Evolutionary conservation across 2,888 invertebrate species (phyloP), one percentile per base, ranked within the genome.

Genomic region (Toxonevra muliebris): DNA sequence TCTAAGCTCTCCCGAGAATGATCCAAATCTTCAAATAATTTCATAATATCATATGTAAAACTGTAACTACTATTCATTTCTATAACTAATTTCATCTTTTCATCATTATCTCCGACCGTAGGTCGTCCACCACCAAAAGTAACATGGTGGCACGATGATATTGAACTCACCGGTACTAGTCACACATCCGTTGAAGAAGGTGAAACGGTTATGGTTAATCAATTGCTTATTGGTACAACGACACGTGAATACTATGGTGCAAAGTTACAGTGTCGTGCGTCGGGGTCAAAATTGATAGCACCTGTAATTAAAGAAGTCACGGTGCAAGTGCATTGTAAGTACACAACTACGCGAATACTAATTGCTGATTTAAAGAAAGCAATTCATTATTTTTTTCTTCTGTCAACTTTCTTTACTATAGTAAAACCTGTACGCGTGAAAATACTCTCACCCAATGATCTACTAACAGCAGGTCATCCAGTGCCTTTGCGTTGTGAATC

Each of bases 101-200:
- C 0, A 61, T 43, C n/a, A 20, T n/a, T n/a, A n/a, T 19, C 30
- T 52, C 54, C 42, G 2, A 65, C 52, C 43, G 10, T 66, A 95
- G 95, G 95, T 67, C 91, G 90, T 73, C 95, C 96, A 0, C 88
- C 89, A 53, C 95, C 95, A 40, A 89, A 90, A 73, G 90, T 95
- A 12, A 92, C 91, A 15, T 95, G 95, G 95, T 94, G 93, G 91
- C 88, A 89, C 72, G 92, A 92, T 68, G 90, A 90, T 40, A 88
- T 90, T 69, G 87, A 93, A 73, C 86, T 95, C 68, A 93, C 94
- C 74, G 88, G 89, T 72, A 89, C 89, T 53, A 92, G 91, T 62
- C 93, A 92, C 72, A 84, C 85, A 57, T 86, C 86, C 76, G 90
- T 90, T 59, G 90, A 90, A 43, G 89, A 89, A 50, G 86, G 87